These are phyloP conservation scores for Limosa lapponica DNA, from an alignment of 2,797 vertebrate genomes.

Conservation along the genomic window DNA sequence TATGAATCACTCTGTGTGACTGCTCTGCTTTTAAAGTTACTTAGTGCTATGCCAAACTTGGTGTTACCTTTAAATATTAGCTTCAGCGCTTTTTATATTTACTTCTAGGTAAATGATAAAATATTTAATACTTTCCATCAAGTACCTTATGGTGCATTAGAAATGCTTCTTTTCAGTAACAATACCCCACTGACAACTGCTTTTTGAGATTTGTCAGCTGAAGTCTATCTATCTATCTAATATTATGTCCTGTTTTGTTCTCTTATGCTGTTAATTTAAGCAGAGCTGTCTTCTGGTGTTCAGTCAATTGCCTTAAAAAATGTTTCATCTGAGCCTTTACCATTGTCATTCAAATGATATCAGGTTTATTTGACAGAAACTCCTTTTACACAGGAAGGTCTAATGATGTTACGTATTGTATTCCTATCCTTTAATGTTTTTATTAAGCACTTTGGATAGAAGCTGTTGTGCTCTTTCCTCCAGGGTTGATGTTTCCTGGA, in stretches of 20 bases:
- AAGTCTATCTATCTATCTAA: neutral
- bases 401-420: slow-evolving; percentile 28
- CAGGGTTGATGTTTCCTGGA: neutral
- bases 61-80: neutral
- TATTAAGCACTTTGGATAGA: neutral
- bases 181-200: neutral
- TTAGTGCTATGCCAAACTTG: neutral
- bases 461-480: neutral
- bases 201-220: neutral
- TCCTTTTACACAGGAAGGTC: neutral
- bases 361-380: neutral
- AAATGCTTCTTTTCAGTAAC: neutral
- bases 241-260: neutral
- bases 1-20: neutral
- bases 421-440: slow-evolving; percentile 48
- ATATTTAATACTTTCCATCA: neutral
- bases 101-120: neutral
- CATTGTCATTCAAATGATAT: slow-evolving; percentile 17
- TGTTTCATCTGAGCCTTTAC: neutral
- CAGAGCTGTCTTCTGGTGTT: neutral
- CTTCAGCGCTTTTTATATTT: neutral
- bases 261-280: neutral
- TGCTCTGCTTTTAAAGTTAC: neutral
- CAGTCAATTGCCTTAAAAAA: neutral
- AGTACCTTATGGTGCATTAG: neutral